Base-by-base conservation (phyloP, 2,888 invertebrate genomes). In the Campoplex nolae region DNA sequence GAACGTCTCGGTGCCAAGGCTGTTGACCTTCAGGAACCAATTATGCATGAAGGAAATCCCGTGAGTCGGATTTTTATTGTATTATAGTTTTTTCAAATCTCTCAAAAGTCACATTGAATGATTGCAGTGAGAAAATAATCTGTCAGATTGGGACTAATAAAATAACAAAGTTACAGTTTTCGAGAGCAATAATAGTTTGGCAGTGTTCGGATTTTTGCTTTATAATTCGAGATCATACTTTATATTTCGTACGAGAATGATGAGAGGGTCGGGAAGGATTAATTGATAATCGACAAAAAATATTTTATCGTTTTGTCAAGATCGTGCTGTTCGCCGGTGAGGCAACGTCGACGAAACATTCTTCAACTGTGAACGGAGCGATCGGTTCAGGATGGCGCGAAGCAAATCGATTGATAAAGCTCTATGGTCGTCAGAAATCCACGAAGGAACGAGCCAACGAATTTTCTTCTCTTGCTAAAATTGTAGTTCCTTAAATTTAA, bases 321-420 rank as follows among this genome's bases (percentile, higher is more conserved):
- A 93, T 95, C 0, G 92, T 97, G 0, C 95, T 96, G 90, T 97
- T 97, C 91, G 97, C 96, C 1, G 97, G 97, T 0, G 97, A 97
- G 91, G 96, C 96, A 0, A 96, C 96, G 0, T 96, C 96, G 3
- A 94, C 95, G 32, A 95, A 95, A 77, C 95, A 95, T 89, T 96
- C 95, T 90, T 95, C 95, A 0, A 96, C 96, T 0, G 97, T 96
- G 0, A 97, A 97, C 88, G 97, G 97, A 0, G 97, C 97, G 0
- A 94, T 97, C 0, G 96, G 96, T 89, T 95, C 96, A 18, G 97
- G 97, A 0, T 96, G 96, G 94, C 95, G 97, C 32, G 97, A 97
- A 92, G 97, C 97, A 0, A 95, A 96, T 13, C 95, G 97, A 88
- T 91, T 97, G 48, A 89, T 93, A 11, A 88, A 90, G 58, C 48